Percentiles rank a stretch among this genome's conserved stretches.
Evolutionary conservation across 2,113 vertebrate species (phyloP).

Genomic region (Indri indri): DNA sequence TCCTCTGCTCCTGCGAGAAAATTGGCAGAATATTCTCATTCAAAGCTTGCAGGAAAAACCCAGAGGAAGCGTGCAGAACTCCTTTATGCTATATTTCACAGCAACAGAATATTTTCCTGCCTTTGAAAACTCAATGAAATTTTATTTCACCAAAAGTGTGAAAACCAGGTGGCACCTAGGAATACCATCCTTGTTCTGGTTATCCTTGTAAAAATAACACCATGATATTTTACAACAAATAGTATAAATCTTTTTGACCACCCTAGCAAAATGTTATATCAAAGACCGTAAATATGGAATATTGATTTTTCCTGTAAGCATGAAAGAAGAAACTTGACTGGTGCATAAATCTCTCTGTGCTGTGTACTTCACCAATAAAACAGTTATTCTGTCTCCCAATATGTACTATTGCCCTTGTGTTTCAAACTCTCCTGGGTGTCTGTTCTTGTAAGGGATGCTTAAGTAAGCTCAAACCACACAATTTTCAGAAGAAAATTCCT

Average conservation of each 20-base stretch:
- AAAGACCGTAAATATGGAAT: not conserved
- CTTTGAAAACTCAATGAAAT: constrained; percentile 59
- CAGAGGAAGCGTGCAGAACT: constrained; percentile 64
- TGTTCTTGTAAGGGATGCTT: not conserved
- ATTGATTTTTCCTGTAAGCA: not conserved
- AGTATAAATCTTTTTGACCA: not conserved
- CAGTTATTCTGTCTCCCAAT: fast-evolving
- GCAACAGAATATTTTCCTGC: constrained; percentile 36
- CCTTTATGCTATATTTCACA: constrained; percentile 48
- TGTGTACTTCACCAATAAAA: not conserved
- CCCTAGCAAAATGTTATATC: not conserved
- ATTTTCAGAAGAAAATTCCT: not conserved
- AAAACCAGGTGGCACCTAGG: constrained; percentile 37
- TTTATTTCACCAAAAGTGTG: constrained; percentile 57
- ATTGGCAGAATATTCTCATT: constrained; percentile 71
- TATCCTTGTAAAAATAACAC: constrained; percentile 6
- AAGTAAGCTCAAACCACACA: not conserved
- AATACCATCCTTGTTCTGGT: not conserved
- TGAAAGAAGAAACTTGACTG: not conserved
- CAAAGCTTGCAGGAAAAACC: constrained; percentile 59
- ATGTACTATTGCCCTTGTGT: not conserved
- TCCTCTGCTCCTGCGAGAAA: constrained; percentile 55
- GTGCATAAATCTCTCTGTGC: not conserved
- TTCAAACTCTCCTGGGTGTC: not conserved
- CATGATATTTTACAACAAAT: not conserved